Evolutionary conservation across 2,888 invertebrate genomes (phyloP), one percentile per base, ranked within the genome.

Genomic region (Troides oblongomaculatus): DNA sequence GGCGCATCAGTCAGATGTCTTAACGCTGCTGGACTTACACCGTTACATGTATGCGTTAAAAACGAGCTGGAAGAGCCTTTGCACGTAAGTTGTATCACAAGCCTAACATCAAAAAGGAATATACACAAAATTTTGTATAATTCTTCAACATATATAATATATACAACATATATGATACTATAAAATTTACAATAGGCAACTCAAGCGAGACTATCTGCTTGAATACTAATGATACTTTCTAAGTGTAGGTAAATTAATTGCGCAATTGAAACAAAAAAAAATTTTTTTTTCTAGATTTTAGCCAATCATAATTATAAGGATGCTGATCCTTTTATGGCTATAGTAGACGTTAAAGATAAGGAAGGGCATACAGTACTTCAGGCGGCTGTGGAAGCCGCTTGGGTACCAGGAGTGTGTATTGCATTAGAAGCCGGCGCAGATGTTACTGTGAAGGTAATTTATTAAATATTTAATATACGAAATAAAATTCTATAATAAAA

Each of bases 301-400:
- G 88, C 88, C 5, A 91, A 88, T 73, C 86, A 87, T 68, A 83
- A 85, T 7, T 82, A 85, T 30, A 82, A 82, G 67, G 83, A 88
- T 66, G 82, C 83, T 0, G 87, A 91, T 71, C 91, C 92, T 0
- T 69, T 91, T 39, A 76, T 80, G 30, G 87, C 89, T 0, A 81
- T 87, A 72, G 87, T 93, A 1, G 93, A 93, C 71, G 88, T 92
- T 1, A 89, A 89, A 66, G 93, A 94, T 72, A 81, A 79, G 63
- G 85, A 88, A 14, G 93, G 93, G 0, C 88, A 92, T 59, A 93
- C 94, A n/a, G 92, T 94, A 0, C 80, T 94, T 6, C 93, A 93
- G 74, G 81, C 88, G 1, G 93, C 94, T 2, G 89, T 94, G 0
- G 87, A 89, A 70, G 86, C 86, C 0, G 88, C 90, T 0, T 94